These are phyloP conservation scores for Eubucco bourcierii DNA, from an alignment of 2,113 vertebrate genomes.

Conservation along the genomic window DNA sequence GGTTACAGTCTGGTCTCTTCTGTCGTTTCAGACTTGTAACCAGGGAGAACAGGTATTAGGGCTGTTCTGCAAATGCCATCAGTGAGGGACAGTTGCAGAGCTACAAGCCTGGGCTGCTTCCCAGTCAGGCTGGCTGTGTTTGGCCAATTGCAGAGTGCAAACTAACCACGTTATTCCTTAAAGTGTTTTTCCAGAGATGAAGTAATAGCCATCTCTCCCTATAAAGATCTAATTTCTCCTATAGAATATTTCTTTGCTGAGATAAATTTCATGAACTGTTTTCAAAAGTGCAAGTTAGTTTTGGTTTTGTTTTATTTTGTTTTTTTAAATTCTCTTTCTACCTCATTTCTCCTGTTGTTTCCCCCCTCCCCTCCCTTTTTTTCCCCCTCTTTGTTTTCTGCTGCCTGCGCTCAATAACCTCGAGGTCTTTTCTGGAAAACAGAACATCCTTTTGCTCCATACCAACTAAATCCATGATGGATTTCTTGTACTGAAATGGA, in stretches of 20 bases:
- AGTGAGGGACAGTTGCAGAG: slow-evolving; percentile 22
- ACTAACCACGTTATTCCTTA: slow-evolving; percentile 17
- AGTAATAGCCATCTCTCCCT: slow-evolving; percentile 28
- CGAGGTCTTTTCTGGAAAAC: neutral
- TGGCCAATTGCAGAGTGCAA: neutral
- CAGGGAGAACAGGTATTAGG: neutral
- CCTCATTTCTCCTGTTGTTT: no score
- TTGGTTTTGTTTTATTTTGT: neutral
- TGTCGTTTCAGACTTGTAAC: neutral
- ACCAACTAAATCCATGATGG: neutral
- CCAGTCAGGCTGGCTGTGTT: neutral
- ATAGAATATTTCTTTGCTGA: slow-evolving; percentile 59
- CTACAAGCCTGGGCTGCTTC: slow-evolving; percentile 31
- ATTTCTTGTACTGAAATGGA: neutral
- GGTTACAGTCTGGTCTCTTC: neutral
- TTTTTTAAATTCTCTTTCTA: neutral
- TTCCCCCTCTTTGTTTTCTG: neutral
- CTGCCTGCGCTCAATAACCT: neutral
- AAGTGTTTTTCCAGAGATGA: slow-evolving; percentile 60
- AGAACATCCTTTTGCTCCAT: neutral
- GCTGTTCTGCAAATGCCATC: slow-evolving; percentile 57
- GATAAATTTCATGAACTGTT: slow-evolving; percentile 38
- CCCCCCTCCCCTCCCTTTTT: neutral
- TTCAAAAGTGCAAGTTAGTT: neutral
- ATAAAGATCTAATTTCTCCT: slow-evolving; percentile 58